A percentile compares a stretch with the other conserved stretches of the same genome.
Evolutionary conservation across 2,797 vertebrate genomes (phyloP).

Genomic region (Pangasius mekongensis): DNA sequence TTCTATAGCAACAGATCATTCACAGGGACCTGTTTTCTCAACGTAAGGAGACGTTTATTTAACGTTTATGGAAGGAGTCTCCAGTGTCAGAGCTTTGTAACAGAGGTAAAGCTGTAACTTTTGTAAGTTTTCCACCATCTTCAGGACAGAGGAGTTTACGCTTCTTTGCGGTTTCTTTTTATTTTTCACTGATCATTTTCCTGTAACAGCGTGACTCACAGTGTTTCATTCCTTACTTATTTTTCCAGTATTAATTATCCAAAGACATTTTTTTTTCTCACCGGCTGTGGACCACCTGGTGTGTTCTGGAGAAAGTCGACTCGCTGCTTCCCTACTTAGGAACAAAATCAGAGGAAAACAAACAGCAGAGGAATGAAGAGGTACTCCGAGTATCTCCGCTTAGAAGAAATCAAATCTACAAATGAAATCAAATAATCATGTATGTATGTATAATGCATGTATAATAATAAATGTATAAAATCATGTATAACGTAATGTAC

Average conservation of each 20-base stretch:
- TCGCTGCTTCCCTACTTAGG: conserved; percentile 80
- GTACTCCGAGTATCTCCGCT: not conserved
- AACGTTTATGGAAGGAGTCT: too few species aligned
- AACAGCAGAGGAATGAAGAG: not conserved
- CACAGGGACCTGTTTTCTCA: too few species aligned
- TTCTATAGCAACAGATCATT: not conserved
- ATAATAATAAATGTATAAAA: too few species aligned
- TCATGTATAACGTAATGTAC: not conserved
- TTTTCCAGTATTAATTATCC: not conserved
- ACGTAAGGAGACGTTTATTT: too few species aligned
- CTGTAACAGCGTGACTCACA: not conserved
- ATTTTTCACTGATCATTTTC: too few species aligned
- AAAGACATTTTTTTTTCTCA: conserved; percentile 67
- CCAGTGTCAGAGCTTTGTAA: too few species aligned
- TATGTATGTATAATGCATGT: too few species aligned
- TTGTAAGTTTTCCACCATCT: too few species aligned
- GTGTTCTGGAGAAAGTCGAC: conserved; percentile 83
- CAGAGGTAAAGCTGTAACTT: too few species aligned
- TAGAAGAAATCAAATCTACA: too few species aligned
- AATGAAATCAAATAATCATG: not conserved
- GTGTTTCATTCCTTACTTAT: not conserved
- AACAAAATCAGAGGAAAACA: conserved; percentile 14
- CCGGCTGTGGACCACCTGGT: conserved; percentile 89
- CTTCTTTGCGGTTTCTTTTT: too few species aligned
- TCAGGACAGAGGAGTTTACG: too few species aligned